Evolutionary conservation across 2,113 vertebrate species (phyloP).

Genomic region (Heterotilapia buettikoferi): DNA sequence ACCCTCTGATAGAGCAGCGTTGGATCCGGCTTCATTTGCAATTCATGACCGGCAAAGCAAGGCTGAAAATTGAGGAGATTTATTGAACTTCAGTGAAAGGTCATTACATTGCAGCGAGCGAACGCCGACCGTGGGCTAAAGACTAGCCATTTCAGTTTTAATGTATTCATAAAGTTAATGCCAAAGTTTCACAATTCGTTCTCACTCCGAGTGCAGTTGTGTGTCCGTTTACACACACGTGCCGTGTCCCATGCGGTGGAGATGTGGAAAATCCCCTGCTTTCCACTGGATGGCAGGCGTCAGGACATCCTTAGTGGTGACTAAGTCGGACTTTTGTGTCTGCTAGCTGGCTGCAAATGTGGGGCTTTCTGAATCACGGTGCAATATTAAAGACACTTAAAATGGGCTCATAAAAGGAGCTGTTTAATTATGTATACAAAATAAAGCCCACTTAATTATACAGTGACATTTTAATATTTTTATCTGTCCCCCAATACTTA

Average conservation of each 20-base stretch:
- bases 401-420: neutral
- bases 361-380: neutral
- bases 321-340: neutral
- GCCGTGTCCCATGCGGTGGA: neutral
- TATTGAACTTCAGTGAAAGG: slow-evolving; percentile 50
- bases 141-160: slow-evolving; percentile 27
- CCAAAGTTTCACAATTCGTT: slow-evolving; percentile 37
- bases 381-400: neutral
- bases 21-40: slow-evolving; percentile 63
- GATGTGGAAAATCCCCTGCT: rapidly evolving
- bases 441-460: neutral
- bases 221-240: neutral
- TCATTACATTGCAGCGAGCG: slow-evolving; percentile 7
- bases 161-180: slow-evolving; percentile 54
- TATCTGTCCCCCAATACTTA: neutral
- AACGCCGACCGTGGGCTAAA: slow-evolving; percentile 31
- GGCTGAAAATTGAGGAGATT: slow-evolving; percentile 45
- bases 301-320: neutral
- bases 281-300: neutral
- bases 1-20: slow-evolving; percentile 45
- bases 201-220: neutral
- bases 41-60: slow-evolving; percentile 58
- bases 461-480: neutral
- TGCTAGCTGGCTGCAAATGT: neutral
- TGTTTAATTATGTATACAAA: neutral